Percentiles rank a stretch among this genome's conserved stretches.
Evolutionary conservation across 2,888 invertebrate species (phyloP).

Genomic region (Azorinus chamasolen): DNA sequence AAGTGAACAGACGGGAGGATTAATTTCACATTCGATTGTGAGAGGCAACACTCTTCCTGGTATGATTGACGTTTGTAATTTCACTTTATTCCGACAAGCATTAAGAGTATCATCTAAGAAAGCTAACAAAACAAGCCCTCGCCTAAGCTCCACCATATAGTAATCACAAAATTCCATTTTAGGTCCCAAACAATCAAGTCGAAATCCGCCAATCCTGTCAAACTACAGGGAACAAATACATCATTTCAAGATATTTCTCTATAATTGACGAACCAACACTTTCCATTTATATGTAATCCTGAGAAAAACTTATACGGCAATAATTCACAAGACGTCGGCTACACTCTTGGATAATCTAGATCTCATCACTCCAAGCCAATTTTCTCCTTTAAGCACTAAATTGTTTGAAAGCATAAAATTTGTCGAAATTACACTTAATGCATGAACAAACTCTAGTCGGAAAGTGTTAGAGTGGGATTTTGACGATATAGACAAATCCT

Average conservation of each 20-base stretch:
- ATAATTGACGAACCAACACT: slow-evolving; percentile 52
- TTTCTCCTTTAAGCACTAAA: slow-evolving; percentile 65
- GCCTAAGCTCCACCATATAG: no score
- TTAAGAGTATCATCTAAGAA: no score
- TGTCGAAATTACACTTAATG: slow-evolving; percentile 65
- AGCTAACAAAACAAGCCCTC: no score
- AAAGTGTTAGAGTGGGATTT: slow-evolving; percentile 21
- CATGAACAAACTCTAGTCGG: slow-evolving; percentile 63
- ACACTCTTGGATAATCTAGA: slow-evolving; percentile 55
- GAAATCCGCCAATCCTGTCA: slow-evolving; percentile 15
- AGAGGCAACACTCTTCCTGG: no score
- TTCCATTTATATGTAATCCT: slow-evolving; percentile 58
- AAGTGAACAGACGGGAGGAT: no score
- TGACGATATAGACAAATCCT: slow-evolving; percentile 39
- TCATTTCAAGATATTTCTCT: slow-evolving; percentile 29
- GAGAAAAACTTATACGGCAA: slow-evolving; percentile 49
- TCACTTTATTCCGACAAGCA: no score
- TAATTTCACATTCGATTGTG: no score
- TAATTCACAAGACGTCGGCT: slow-evolving; percentile 46
- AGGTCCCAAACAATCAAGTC: slow-evolving; percentile 11
- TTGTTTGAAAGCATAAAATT: slow-evolving; percentile 68
- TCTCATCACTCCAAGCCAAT: slow-evolving; percentile 57
- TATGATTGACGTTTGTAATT: no score
- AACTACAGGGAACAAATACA: slow-evolving; percentile 11
- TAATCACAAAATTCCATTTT: no score